These are phyloP conservation scores for Anarhynchus alexandrinus DNA, from an alignment of 2,113 vertebrate species.

Conservation along the genomic window DNA sequence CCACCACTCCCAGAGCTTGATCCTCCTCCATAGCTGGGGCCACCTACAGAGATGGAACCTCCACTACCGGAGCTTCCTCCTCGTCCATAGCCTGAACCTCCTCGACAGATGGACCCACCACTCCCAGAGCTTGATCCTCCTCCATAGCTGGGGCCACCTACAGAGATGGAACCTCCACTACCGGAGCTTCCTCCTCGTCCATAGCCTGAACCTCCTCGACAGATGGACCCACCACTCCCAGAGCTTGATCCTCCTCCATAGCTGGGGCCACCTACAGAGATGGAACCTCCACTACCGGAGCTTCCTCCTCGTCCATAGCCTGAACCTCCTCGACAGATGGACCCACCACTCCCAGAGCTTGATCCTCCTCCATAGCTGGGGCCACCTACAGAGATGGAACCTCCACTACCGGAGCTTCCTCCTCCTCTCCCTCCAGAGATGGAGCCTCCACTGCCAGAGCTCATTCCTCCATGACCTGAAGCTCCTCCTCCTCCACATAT, in stretches of 20 bases:
- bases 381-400: no score
- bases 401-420: neutral
- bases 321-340: neutral
- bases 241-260: no score
- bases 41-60: neutral
- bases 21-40: neutral
- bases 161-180: neutral
- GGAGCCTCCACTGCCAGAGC: no score
- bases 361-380: no score
- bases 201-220: neutral
- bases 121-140: neutral
- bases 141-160: neutral
- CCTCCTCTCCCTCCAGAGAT: no score
- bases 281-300: neutral
- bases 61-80: no score
- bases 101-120: accelerated
- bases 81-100: neutral
- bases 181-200: neutral
- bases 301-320: neutral
- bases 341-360: neutral
- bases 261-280: neutral
- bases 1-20: no score
- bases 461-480: no score
- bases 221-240: neutral
- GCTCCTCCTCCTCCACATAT: neutral